Base-by-base conservation (phyloP, 92 coral and sea anemone genomes). In the Bergia sp. region DNA sequence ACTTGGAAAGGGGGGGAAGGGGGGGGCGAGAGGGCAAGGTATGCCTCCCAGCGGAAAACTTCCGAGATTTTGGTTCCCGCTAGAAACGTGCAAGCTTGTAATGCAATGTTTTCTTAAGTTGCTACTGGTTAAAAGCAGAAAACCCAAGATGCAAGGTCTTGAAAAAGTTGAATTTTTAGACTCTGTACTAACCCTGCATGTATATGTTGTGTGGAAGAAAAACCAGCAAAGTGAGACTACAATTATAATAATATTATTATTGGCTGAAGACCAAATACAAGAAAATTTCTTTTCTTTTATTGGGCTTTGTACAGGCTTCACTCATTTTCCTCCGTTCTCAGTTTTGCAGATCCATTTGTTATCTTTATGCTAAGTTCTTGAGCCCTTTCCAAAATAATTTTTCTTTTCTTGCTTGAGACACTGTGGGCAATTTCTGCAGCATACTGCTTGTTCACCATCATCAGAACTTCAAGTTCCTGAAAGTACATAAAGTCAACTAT, bases 321-420 rank as follows among this genome's bases (percentile, higher is more conserved):
- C 98, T 97, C 99, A 88, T 97, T 95, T 88, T 97, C 99, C 91
- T 97, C 99, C 85, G 98, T 97, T 80, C 99, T 94, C 83, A 97
- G 96, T 80, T 95, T 91, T 74, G 99, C 99, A 89, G 93, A 95
- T 76, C 93, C 91, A 86, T 97, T 97, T 42, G 98, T 97, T 55
- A 97, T 92, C 87, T 97, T 97, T 86, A 97, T 93, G 38, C 95
- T 94, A 85, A 97, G 92, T 87, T 97, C 98, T 83, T 94, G 98
- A n/a, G 99, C 99, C 39, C 98, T 93, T 88, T 97, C 99, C 53
- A 97, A 91, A 72, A 97, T 97, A 82, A 89, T 93, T 86, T 97
- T 97, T 39, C 99, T 92, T 79, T 97, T 97, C 71, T 92, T 95
- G 89, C 98, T 95, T 0, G 99, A 97, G 44, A 97, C 99, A 80